Evolutionary conservation across 1,140 invertebrate species (phyloP).

Genomic region (Drosophila ercepeae): DNA sequence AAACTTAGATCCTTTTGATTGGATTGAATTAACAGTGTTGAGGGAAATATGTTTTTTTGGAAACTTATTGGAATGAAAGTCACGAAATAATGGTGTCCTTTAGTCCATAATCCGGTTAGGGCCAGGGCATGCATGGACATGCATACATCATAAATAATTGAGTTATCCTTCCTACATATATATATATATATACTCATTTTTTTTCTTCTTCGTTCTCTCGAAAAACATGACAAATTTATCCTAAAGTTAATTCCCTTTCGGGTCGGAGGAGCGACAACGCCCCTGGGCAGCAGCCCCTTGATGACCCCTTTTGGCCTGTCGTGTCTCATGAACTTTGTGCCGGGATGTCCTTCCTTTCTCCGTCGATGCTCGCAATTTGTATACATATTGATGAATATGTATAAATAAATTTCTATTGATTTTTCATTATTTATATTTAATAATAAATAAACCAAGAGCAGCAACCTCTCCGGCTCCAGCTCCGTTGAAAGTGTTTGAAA

Average conservation of each 20-base stretch:
- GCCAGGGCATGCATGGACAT: constrained; percentile 16
- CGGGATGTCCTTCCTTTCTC: constrained; percentile 25
- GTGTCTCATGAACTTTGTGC: constrained; percentile 47
- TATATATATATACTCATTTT: background rate
- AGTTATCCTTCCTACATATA: too few species aligned
- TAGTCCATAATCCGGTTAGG: constrained; percentile 21
- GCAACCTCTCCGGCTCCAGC: background rate
- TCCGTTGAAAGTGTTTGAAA: constrained; percentile 33
- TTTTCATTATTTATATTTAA: constrained; percentile 65
- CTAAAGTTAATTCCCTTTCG: constrained; percentile 49
- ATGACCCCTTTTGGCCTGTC: constrained; percentile 30
- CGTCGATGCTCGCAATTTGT: constrained; percentile 34
- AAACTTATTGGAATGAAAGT: constrained; percentile 9
- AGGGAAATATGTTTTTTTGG: background rate
- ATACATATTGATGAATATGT: constrained; percentile 57
- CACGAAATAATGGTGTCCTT: background rate
- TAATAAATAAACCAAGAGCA: constrained; percentile 47
- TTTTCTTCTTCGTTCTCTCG: constrained; percentile 6
- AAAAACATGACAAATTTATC: constrained; percentile 57
- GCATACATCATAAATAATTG: constrained; percentile 46
- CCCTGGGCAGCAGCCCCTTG: background rate
- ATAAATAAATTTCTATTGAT: constrained; percentile 65
- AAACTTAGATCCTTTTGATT: too few species aligned
- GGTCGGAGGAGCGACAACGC: background rate
- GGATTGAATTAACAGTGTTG: too few species aligned